Base-by-base conservation (phyloP, 2,797 vertebrate species). In the Melanotaenia parkinsoni region DNA sequence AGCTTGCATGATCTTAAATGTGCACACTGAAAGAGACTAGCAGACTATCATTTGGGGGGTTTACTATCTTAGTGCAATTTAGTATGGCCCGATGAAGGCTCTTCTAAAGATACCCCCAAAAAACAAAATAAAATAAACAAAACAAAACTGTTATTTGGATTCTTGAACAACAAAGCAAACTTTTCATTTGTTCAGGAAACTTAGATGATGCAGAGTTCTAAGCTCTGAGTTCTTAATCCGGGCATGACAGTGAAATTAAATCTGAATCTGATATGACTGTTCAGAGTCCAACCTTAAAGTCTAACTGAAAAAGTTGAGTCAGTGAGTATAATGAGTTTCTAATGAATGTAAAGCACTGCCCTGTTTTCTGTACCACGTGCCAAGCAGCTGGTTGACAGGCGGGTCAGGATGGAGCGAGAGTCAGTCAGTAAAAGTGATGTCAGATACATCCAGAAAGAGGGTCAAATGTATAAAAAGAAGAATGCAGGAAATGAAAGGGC, bases 381-480 rank as follows among this genome's bases (percentile, higher is more conserved):
- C 63, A 74, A 82, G 54, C 82, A 83, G 83, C 81, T 81, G 86
- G 57, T 26, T 20, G 71, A 58, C 64, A 64, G 58, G 40, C 35
- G 1, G 26, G 7, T 57, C 59, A 64, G 62, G 72, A 50, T 47
- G 32, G 59, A 33, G 45, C 47, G 65, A 66, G 73, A 85, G 83
- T 86, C 79, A 84, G 8, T 50, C 24, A 50, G 58, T 73, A 1
- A 68, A 3, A 50, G 76, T 77, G 72, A 89, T 70, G 63, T 72
- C 71, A 76, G 13, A 69, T 64, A 63, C 77, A 67, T 69, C 63
- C 81, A 86, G 88, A 91, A 91, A 92, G 53, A 78, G n/a, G 70
- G 62, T 74, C 40, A 68, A 70, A 80, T 67, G 62, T 70, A 24
- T 63, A 57, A 65, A 26, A 61, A 68, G 74, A 74, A 57, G 47